Conservation (phyloP, 37 sponge, comb jelly and placozoan genomes). For the Tethya wilhelma region DNA sequence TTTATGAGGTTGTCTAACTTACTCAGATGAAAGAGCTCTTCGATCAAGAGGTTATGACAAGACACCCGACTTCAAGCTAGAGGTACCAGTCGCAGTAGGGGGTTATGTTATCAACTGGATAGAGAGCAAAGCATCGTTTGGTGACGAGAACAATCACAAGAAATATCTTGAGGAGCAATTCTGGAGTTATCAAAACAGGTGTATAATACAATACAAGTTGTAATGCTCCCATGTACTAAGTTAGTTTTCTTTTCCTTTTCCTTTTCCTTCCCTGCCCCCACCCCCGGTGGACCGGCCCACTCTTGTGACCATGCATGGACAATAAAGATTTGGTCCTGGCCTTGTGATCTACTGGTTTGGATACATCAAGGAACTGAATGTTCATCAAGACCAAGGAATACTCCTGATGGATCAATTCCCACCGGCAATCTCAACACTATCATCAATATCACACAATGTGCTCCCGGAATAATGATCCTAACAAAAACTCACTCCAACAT, state of each 20-base stretch:
- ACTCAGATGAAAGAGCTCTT: conserved; percentile 67
- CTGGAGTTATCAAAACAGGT: conserved; percentile 91
- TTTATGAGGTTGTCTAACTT: background rate
- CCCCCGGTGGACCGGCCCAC: background rate
- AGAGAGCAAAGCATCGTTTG: conserved; percentile 95
- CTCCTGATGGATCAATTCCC: conserved; percentile 59
- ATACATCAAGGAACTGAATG: conserved; percentile 70
- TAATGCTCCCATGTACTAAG: background rate
- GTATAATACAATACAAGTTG: background rate
- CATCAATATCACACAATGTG: background rate
- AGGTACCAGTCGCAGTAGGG: conserved; percentile 75
- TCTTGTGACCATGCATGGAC: no score
- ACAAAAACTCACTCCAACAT: no score
- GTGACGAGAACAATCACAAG: conserved; percentile 68
- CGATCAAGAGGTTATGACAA: conserved; percentile 83
- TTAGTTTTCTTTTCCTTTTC: background rate
- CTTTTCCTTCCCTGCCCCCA: background rate
- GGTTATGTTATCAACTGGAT: conserved; percentile 82
- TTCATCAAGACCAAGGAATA: conserved; percentile 61
- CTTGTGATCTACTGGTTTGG: conserved; percentile 97
- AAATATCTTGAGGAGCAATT: conserved; percentile 84
- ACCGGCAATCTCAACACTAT: background rate
- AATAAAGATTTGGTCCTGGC: conserved; percentile 84
- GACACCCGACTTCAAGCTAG: conserved; percentile 89
- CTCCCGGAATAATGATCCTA: background rate